Evolutionary conservation across 2,797 vertebrate genomes (phyloP).

Genomic region (Knipowitschia caucasica): DNA sequence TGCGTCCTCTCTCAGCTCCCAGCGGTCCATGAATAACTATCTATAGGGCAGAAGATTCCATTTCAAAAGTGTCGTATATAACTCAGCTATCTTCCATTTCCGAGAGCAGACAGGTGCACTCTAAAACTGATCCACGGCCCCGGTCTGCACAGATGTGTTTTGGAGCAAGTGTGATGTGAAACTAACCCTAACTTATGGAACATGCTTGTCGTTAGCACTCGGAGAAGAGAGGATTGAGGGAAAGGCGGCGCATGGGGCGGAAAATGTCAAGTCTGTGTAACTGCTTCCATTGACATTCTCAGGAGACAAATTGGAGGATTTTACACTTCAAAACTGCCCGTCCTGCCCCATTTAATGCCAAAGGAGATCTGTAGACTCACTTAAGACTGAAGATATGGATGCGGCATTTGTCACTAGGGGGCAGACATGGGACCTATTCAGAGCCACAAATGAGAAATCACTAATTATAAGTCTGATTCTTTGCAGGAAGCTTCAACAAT

Average conservation of each 20-base stretch:
- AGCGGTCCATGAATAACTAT: not conserved
- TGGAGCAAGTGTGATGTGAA: conserved; percentile 35
- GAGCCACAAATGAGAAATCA: no score
- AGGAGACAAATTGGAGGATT: conserved; percentile 65
- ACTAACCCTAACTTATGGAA: conserved; percentile 36
- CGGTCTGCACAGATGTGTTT: conserved; percentile 25
- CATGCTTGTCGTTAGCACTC: conserved; percentile 53
- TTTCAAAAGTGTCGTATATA: not conserved
- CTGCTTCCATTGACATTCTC: conserved; percentile 66
- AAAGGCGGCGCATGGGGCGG: conserved; percentile 29
- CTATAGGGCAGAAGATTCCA: not conserved
- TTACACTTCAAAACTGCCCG: conserved; percentile 66
- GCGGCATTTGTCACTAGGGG: conserved; percentile 51
- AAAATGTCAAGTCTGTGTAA: conserved; percentile 66
- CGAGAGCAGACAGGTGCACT: conserved; percentile 4
- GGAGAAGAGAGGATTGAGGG: conserved; percentile 31
- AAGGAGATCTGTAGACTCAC: conserved; percentile 48
- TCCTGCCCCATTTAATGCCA: conserved; percentile 64
- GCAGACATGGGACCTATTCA: no score
- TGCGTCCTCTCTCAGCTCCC: not conserved
- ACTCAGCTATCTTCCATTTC: conserved; percentile 1
- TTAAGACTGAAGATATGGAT: conserved; percentile 5
- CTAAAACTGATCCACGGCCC: conserved; percentile 18
- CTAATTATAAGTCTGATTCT: no score
- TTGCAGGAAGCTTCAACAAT: no score